Evolutionary conservation across 2,113 vertebrate genomes (phyloP), one percentile per base, ranked within the genome.

Genomic region (Oophaga pumilio): DNA sequence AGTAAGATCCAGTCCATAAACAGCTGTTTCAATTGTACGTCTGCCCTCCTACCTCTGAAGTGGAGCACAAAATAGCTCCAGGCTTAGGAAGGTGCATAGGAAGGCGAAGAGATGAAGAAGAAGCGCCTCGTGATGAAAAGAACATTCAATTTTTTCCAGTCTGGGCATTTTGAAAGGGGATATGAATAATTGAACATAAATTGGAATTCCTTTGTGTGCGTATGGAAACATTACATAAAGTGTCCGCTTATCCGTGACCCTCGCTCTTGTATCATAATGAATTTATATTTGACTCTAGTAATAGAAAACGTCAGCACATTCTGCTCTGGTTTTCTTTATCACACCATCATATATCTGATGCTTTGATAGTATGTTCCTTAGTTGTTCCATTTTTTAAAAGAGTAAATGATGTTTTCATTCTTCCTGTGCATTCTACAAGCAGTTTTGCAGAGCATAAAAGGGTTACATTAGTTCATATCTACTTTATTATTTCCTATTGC

Each of bases 1-100:
- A 82, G 59, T 69, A 69, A 62, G 52, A 64, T 52, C 22, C 26
- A 53, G 82, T 84, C 57, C 73, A n/a, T 26, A 84, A 57, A 85
- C 73, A 76, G 69, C 73, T 85, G 57, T 64, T 76, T 43, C 28
- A 49, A 85, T 64, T 22, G 71, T 66, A 52, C 13, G 26, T 15
- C 24, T 22, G 59, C 53, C 57, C 84, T 49, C 71, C 84, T 20
- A 49, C 43, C 1, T 26, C 73, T 50, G 57, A 64, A 52, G 24
- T 85, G 64, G 28, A 76, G 73, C 84, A 85, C 43, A 69, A 53
- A 74, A 49, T 9, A 18, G 84, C 71, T 76, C 9, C 15, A 18
- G 69, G 59, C 53, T 52, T 26, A 26, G 57, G n/a, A 62, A 69
- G 57, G 43, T 62, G 49, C n/a, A 43, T 43, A 43, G 33, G 33